Conservation (phyloP, 2,797 vertebrate species). For the Decapterus maruadsi region DNA sequence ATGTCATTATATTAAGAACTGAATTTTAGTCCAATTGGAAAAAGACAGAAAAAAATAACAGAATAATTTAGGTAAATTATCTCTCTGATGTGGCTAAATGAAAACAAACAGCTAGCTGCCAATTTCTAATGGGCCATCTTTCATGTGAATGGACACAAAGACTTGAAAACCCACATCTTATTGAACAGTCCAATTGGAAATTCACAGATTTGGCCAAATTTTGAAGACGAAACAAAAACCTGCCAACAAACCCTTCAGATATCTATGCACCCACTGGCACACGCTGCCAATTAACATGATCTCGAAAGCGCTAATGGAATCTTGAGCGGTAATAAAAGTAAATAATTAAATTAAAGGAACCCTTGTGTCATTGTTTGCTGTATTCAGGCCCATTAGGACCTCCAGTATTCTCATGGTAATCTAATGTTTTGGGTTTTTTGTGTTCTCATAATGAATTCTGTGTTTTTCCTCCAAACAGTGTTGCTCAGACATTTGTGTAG, state of each 20-base stretch:
- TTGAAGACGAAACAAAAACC: slow-evolving; percentile 75
- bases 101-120: slow-evolving; percentile 82
- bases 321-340: slow-evolving; percentile 84
- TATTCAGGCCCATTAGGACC: slow-evolving; percentile 79
- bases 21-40: slow-evolving; percentile 40
- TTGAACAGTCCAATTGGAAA: slow-evolving; percentile 78
- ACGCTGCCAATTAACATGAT: slow-evolving; percentile 80
- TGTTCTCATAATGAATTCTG: slow-evolving; percentile 80
- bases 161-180: slow-evolving; percentile 81
- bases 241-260: slow-evolving; percentile 80
- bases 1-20: too few species aligned
- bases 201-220: slow-evolving; percentile 84
- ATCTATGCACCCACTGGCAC: slow-evolving; percentile 82
- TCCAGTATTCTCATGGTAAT: slow-evolving; percentile 87
- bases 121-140: slow-evolving; percentile 81
- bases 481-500: slow-evolving; percentile 84
- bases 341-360: slow-evolving; percentile 82
- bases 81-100: slow-evolving; percentile 83
- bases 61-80: slow-evolving; percentile 86
- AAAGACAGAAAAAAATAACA: slow-evolving; percentile 59
- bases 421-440: slow-evolving; percentile 75
- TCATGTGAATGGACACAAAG: slow-evolving; percentile 85
- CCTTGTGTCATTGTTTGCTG: slow-evolving; percentile 77
- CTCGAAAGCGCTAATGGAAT: slow-evolving; percentile 85
- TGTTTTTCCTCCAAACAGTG: slow-evolving; percentile 80